Evolutionary conservation across 2,113 vertebrate species (phyloP), one percentile per base, ranked within the genome.

Genomic region (Cathartes aura): DNA sequence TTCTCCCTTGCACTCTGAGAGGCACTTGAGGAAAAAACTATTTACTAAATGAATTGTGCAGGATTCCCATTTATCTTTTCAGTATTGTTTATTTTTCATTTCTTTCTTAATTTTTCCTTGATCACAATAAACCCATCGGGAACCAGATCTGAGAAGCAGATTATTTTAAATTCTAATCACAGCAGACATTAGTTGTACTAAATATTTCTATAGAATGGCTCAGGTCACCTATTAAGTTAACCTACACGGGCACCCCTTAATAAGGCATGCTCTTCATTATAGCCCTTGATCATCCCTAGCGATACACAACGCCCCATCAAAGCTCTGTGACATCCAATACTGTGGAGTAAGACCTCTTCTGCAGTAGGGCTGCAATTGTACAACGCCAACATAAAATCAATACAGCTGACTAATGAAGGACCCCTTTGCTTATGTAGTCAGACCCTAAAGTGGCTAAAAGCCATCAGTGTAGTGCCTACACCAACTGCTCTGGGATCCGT

Each of bases 371-470:
- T 91, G 43, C 0, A 0, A 64, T 0, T 67, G 58, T 59, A 80
- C 71, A 85, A 82, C 89, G 56, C 36, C 53, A 82, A 59, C 62
- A 52, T 12, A 80, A 96, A 96, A 97, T 90, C 94, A 93, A 92
- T 89, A 94, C 26, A 79, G 73, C 43, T 87, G 78, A 92, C 62
- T 95, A 94, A 95, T 58, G 87, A 94, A 95, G 53, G 60, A 87
- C 76, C 62, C 76, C 84, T 87, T 62, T 80, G 70, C 80, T 91
- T 64, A 59, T 53, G 73, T 11, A 67, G 52, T 15, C 56, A 95
- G 82, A 87, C 24, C 53, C 62, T 55, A 5, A 87, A 89, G 73
- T 1, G 58, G 34, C 73, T 81, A 87, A 92, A 92, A 91, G 87
- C 30, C 18, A 1, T 79, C 72, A 58, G 30, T 5, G 1, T 15